phyloP scores from a whole-genome alignment of 2,113 vertebrate genomes.

The Solea senegalensis region DNA sequence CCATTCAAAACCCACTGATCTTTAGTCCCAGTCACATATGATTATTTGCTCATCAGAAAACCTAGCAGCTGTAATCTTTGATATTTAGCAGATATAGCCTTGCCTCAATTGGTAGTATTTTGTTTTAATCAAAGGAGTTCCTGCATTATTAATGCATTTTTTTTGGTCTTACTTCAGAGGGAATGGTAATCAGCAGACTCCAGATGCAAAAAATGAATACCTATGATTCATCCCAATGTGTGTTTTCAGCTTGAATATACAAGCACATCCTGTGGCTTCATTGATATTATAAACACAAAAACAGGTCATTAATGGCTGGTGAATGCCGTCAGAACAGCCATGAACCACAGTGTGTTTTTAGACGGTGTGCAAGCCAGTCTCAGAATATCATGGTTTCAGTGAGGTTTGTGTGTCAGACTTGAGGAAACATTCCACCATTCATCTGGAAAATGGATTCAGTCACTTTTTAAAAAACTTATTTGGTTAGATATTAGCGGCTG shows the following conservation, averaged over 20 bases:
- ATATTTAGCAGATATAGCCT: slow-evolving; percentile 34
- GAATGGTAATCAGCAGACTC: slow-evolving; percentile 54
- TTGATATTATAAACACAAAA: slow-evolving; percentile 70
- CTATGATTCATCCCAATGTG: slow-evolving; percentile 52
- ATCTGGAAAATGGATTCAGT: slow-evolving; percentile 50
- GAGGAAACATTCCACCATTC: slow-evolving; percentile 40
- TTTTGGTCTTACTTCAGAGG: slow-evolving; percentile 26
- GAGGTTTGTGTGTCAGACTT: slow-evolving; percentile 35
- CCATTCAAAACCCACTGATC: slow-evolving; percentile 35
- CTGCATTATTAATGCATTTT: slow-evolving; percentile 37
- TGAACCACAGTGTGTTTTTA: slow-evolving; percentile 17
- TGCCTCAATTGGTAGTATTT: slow-evolving; percentile 37
- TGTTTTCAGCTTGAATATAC: slow-evolving; percentile 55
- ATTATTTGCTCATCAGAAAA: slow-evolving; percentile 40
- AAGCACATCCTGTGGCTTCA: slow-evolving; percentile 46
- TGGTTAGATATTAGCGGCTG: slow-evolving; percentile 16
- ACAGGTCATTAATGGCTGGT: slow-evolving; percentile 53
- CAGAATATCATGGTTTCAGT: slow-evolving; percentile 43
- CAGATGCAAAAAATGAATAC: slow-evolving; percentile 46
- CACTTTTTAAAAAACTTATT: slow-evolving; percentile 11
- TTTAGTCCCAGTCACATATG: slow-evolving; percentile 31
- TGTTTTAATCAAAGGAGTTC: slow-evolving; percentile 41
- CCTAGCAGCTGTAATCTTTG: slow-evolving; percentile 39
- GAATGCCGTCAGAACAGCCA: slow-evolving; percentile 28
- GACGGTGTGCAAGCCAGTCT: slow-evolving; percentile 25